Conservation (phyloP, 2,888 invertebrate genomes). For the Agrilus mali region DNA sequence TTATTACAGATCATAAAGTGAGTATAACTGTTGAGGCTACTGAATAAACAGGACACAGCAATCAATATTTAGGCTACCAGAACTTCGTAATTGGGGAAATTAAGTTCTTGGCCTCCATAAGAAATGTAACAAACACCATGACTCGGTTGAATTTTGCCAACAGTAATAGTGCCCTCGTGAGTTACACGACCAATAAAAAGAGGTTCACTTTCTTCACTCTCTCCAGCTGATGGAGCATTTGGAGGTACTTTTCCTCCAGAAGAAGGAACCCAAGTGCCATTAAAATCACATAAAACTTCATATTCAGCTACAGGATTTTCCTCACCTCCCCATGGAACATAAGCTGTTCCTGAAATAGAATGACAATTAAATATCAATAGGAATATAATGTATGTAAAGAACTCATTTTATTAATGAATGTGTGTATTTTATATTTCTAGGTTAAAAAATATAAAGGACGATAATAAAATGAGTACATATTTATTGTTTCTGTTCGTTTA, state of each 20-base stretch:
- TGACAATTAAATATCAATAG: no score
- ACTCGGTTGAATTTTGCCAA: constrained; percentile 75
- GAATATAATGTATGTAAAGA: no score
- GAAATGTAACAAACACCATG: constrained; percentile 76
- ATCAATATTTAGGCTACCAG: constrained; percentile 37
- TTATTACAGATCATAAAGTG: no score
- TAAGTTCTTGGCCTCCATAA: constrained; percentile 66
- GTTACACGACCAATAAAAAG: constrained; percentile 64
- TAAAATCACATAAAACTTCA: constrained; percentile 41
- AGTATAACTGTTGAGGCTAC: no score
- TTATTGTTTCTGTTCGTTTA: no score
- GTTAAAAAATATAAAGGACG: no score
- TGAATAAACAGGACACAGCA: no score
- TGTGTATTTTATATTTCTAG: no score
- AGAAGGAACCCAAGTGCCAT: constrained; percentile 28
- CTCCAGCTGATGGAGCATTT: constrained; percentile 56
- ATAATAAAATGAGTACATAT: no score
- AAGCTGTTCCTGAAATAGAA: constrained; percentile 28
- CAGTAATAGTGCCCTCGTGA: constrained; percentile 64
- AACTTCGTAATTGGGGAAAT: constrained; percentile 71
- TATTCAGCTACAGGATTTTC: constrained; percentile 56
- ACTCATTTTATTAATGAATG: no score
- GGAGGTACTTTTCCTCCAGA: constrained; percentile 51
- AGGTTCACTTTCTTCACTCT: constrained; percentile 66
- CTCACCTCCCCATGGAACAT: constrained; percentile 64